These are phyloP conservation scores for Nesogale talazaci DNA, from an alignment of 2,113 vertebrate species.

Conservation along the genomic window DNA sequence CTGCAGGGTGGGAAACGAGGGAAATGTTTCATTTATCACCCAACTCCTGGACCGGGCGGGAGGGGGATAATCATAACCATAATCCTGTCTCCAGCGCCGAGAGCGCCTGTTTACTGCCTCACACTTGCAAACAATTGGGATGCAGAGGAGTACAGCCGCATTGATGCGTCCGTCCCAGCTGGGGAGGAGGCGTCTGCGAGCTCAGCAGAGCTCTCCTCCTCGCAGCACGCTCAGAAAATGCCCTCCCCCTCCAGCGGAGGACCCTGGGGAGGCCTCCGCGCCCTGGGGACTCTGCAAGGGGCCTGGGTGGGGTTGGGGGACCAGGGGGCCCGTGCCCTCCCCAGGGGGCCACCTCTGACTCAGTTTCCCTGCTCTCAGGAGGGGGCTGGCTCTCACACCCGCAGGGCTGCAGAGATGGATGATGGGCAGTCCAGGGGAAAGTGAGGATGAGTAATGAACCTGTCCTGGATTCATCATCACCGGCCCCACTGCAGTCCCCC, in stretches of 20 bases:
- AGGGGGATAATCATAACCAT: slow-evolving; percentile 6
- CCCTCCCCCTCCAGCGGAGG: too few relatives aligned
- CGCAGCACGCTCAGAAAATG: neutral
- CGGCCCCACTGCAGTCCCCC: too few relatives aligned
- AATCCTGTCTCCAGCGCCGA: slow-evolving; percentile 44
- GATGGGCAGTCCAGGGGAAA: neutral
- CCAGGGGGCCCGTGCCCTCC: accelerated
- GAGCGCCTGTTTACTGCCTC: slow-evolving; percentile 73
- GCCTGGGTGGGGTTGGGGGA: neutral
- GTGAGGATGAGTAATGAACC: slow-evolving; percentile 53
- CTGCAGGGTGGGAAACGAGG: neutral
- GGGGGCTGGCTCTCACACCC: neutral
- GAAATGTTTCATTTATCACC: slow-evolving; percentile 78
- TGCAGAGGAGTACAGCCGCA: slow-evolving; percentile 69
- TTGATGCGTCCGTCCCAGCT: slow-evolving; percentile 30
- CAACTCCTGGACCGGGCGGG: slow-evolving; percentile 32
- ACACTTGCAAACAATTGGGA: slow-evolving; percentile 67
- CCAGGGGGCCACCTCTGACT: neutral
- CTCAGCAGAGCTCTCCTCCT: neutral
- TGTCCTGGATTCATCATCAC: slow-evolving; percentile 31
- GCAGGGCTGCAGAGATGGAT: slow-evolving; percentile 13
- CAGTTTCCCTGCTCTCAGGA: slow-evolving; percentile 34
- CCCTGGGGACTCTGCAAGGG: slow-evolving; percentile 1
- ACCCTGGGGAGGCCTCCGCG: too few relatives aligned
- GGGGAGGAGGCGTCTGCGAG: slow-evolving; percentile 36